Evolutionary conservation across 2,797 vertebrate species (phyloP), one percentile per base, ranked within the genome.

Genomic region (Fistularia tabacaria): DNA sequence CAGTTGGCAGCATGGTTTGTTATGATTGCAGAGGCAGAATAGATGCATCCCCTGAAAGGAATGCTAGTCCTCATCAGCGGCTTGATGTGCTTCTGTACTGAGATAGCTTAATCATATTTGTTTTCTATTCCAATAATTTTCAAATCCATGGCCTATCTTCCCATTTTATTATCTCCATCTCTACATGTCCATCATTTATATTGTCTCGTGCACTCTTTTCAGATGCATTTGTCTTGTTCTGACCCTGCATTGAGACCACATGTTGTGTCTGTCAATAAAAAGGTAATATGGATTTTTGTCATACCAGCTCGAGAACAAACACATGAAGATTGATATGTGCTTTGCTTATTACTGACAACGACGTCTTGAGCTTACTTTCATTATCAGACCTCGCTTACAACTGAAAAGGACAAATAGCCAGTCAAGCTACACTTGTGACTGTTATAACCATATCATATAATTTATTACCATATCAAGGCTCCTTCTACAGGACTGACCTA

Each of bases 251-350:
- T 73, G 58, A 66, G 51, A 63, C 71, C 56, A 49, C 72, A 59
- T 66, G 75, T 69, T 75, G 46, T 57, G 63, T 68, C 72, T 71
- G 77, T 84, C 87, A 82, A 84, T 81, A 81, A 79, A 72, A 77
- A 53, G 46, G 50, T 49, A 10, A 11, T 79, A 82, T 87, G 54
- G 87, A 88, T 86, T 82, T 76, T 62, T 54, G 36, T 38, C 14
- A 48, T 43, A 51, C 63, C 7, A 1, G 15, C 66, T 55, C 46
- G 57, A 49, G 50, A 51, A 69, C 43, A 66, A 64, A 68, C 40
- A 40, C 14, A 71, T 55, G 52, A 82, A 83, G 87, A 87, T 86
- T 81, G 85, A 86, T 86, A 78, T 46, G 59, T 43, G 11, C 59
- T 59, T 71, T 47, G 59, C 59, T 57, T 43, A 41, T 46, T 57